Evolutionary conservation across 2,113 vertebrate species (phyloP).

Genomic region (Charina bottae): DNA sequence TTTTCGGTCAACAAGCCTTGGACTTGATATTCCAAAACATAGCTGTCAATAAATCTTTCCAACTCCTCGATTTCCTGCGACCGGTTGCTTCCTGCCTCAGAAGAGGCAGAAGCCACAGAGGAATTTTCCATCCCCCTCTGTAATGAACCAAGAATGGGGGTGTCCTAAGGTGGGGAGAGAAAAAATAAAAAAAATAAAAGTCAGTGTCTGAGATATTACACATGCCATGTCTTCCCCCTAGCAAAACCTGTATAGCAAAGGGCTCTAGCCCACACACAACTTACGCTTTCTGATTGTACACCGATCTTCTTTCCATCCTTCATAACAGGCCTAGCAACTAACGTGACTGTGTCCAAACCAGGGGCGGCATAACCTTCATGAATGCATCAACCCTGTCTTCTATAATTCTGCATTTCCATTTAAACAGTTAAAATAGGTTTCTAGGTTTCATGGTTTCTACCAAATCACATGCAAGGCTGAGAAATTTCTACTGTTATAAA

Average conservation of each 20-base stretch:
- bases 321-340: too few relatives aligned
- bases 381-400: too few relatives aligned
- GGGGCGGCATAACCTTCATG: too few relatives aligned
- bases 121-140: constrained; percentile 91
- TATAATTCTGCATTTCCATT: too few relatives aligned
- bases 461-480: too few relatives aligned
- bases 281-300: too few relatives aligned
- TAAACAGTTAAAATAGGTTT: too few relatives aligned
- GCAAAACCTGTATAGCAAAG: not conserved
- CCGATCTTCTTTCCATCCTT: too few relatives aligned
- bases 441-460: too few relatives aligned
- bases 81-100: constrained; percentile 93
- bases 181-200: not conserved
- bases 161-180: constrained; percentile 46
- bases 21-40: constrained; percentile 97
- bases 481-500: too few relatives aligned
- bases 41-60: constrained; percentile 97
- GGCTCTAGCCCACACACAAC: too few relatives aligned
- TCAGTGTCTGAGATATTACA: not conserved
- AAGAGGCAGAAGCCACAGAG: constrained; percentile 92
- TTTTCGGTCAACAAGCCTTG: constrained; percentile 94
- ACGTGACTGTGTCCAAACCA: too few relatives aligned
- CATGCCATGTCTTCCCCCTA: not conserved
- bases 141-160: constrained; percentile 18
- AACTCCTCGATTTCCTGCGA: constrained; percentile 98